Base-by-base conservation (phyloP, 2,888 invertebrate genomes). In the Pandemis heparana region DNA sequence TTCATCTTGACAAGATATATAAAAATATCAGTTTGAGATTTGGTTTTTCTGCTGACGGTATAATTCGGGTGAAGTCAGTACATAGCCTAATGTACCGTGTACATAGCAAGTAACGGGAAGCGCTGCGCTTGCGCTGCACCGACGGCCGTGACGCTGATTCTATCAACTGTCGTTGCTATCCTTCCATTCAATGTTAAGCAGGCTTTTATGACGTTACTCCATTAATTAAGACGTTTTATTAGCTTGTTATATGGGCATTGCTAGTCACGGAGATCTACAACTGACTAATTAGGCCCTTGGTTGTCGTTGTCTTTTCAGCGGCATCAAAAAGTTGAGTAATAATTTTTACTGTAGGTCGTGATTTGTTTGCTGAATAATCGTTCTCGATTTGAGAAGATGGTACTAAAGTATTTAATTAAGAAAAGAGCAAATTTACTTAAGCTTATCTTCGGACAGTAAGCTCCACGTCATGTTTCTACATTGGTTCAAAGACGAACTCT, bases 101-200 rank as follows among this genome's bases (percentile, higher is more conserved):
- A 87, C 82, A 88, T 87, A 87, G 78, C 77, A 76, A 82, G 86
- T 92, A 92, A 92, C 93, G 92, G 93, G 91, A 91, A 88, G 85
- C 85, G 83, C 77, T 85, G 87, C 84, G 85, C 82, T 80, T 83
- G 83, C 83, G 82, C 77, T 83, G 83, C 83, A 81, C 77, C 78
- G 82, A 77, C 70, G 70, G 70, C 75, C 59, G 69, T 65, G 67
- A 43, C 72, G 69, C 39, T 18, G 70, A 71, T 71, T 74, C 43
- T 66, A 69, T 72, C 75, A 51, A 48, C 68, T 32, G 71, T 32
- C 61, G 73, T 62, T 76, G 75, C 77, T 76, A 76, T 74, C 74
- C 74, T 74, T 74, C 70, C 76, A 77, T 80, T 80, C 78, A 79
- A 81, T 78, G 79, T 77, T 78, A 81, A 80, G 78, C 78, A 79